A percentile compares a stretch with the other conserved stretches of the same genome.
Evolutionary conservation across 2,888 invertebrate species (phyloP).

Genomic region (Xanthorhoe spadicearia): DNA sequence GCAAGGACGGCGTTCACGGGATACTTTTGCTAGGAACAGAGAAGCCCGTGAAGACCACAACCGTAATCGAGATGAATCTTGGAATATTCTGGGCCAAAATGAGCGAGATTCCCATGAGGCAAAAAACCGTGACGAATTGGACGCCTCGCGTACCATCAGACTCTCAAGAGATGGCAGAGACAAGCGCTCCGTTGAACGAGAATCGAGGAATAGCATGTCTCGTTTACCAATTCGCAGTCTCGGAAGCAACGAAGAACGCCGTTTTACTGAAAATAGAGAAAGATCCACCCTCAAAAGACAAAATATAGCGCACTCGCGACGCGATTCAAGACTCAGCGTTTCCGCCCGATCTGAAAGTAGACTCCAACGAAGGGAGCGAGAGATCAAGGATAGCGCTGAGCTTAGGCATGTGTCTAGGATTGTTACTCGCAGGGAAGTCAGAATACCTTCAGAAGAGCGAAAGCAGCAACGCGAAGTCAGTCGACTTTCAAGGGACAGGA

Average conservation of each 20-base stretch:
- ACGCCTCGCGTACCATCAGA: conserved; percentile 24
- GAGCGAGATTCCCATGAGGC: conserved; percentile 28
- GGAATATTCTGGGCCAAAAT: conserved; percentile 28
- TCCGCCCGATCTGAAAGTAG: conserved; percentile 20
- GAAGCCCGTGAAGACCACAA: conserved; percentile 23
- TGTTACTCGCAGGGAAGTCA: conserved; percentile 1
- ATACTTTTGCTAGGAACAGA: conserved; percentile 9
- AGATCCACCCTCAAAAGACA: conserved; percentile 15
- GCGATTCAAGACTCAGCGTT: conserved; percentile 25
- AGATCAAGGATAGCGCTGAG: background rate
- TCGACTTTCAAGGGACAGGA: conserved; percentile 2
- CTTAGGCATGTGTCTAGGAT: conserved; percentile 6
- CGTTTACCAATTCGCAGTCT: conserved; percentile 28
- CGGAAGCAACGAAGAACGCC: conserved; percentile 27
- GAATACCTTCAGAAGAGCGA: conserved; percentile 8
- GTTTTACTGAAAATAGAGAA: conserved; percentile 22
- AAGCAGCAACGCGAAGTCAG: conserved; percentile 7
- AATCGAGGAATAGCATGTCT: conserved; percentile 26
- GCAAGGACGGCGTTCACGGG: conserved; percentile 25
- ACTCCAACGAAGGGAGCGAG: conserved; percentile 17
- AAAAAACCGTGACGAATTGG: conserved; percentile 28
- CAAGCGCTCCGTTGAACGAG: conserved; percentile 9
- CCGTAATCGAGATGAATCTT: conserved; percentile 27
- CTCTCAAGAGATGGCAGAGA: conserved; percentile 22
- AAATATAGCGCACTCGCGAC: conserved; percentile 26